Conservation (phyloP, 2,888 invertebrate genomes). For the Lomographa bimaculata region DNA sequence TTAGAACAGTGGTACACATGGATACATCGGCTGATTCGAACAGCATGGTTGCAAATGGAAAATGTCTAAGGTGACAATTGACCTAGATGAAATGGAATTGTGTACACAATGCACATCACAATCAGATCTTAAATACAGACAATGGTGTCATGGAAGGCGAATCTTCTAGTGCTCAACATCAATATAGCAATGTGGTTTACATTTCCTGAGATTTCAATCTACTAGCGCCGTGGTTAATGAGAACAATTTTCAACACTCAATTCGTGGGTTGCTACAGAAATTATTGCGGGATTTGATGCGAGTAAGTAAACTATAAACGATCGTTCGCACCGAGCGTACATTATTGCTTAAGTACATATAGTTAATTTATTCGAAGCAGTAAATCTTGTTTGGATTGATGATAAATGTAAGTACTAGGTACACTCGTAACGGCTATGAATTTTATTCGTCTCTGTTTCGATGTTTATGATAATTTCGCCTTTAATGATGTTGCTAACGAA, state of each 20-base stretch:
- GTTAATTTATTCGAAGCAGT: conserved; percentile 47
- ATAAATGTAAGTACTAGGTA: conserved; percentile 37
- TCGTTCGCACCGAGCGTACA: conserved; percentile 34
- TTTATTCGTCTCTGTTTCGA: conserved; percentile 16
- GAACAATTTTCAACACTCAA: conserved; percentile 10
- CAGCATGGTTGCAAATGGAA: conserved; percentile 28
- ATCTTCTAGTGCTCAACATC: not conserved
- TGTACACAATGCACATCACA: too few species aligned
- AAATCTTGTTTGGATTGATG: conserved; percentile 44
- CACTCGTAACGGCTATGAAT: conserved; percentile 31
- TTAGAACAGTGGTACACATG: conserved; percentile 31
- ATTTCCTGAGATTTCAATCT: too few species aligned
- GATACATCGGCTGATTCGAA: conserved; percentile 24
- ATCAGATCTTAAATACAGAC: too few species aligned
- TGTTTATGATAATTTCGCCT: conserved; percentile 4
- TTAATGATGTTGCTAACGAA: conserved; percentile 5
- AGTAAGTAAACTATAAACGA: conserved; percentile 29
- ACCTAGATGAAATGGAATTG: conserved; percentile 14
- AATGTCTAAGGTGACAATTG: conserved; percentile 14
- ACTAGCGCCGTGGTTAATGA: too few species aligned
- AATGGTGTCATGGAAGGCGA: not conserved
- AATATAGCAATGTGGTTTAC: too few species aligned
- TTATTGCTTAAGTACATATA: conserved; percentile 47
- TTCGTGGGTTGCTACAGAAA: conserved; percentile 10
- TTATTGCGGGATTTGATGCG: conserved; percentile 25